These are phyloP conservation scores for Limnothrissa miodon DNA, from an alignment of 2,113 vertebrate species.

Conservation along the genomic window DNA sequence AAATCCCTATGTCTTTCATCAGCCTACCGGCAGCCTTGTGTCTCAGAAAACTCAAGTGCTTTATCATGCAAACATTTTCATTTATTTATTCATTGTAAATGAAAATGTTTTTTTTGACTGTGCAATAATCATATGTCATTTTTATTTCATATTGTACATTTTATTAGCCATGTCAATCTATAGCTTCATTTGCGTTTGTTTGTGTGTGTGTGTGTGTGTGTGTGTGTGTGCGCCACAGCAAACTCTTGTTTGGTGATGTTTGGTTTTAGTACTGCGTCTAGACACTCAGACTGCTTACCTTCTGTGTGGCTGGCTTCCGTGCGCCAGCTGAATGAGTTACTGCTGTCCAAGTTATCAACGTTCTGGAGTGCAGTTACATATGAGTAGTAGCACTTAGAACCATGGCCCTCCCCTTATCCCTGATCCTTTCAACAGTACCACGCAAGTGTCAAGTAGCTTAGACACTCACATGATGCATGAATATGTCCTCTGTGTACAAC, in stretches of 20 bases:
- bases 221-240: constrained; percentile 42
- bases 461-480: not conserved
- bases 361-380: not conserved
- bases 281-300: not conserved
- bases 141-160: constrained; percentile 55
- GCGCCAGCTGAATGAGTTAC: not conserved
- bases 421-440: no score
- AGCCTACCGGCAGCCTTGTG: constrained; percentile 38
- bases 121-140: not conserved
- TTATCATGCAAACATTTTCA: not conserved
- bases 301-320: not conserved
- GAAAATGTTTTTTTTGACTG: constrained; percentile 24
- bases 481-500: not conserved
- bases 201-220: constrained; percentile 40
- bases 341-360: not conserved
- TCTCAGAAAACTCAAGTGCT: not conserved
- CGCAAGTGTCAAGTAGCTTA: not conserved
- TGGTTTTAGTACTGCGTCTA: not conserved
- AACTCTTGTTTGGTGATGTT: constrained; percentile 24
- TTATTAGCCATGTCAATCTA: constrained; percentile 46
- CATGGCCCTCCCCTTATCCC: not conserved
- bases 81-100: not conserved
- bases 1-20: constrained; percentile 34
- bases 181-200: constrained; percentile 14
- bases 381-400: not conserved